A percentile compares a stretch with the other conserved stretches of the same genome.
phyloP scores from a whole-genome alignment of 2,113 vertebrate species.

The Bubo scandiacus region DNA sequence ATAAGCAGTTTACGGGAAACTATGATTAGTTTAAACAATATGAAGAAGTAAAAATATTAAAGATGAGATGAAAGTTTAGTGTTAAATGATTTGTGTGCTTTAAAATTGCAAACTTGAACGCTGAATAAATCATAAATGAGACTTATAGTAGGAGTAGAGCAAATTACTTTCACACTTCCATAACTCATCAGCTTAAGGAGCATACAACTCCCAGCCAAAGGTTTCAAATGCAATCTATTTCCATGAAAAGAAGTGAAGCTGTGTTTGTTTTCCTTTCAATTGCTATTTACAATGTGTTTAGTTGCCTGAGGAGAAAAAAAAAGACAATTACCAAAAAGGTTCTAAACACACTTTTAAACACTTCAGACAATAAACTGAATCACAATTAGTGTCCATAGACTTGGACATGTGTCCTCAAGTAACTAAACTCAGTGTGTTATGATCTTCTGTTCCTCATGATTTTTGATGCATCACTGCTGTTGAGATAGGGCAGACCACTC shows the following conservation, averaged over 20 bases:
- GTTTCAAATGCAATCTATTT: not conserved
- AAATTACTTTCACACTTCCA: not conserved
- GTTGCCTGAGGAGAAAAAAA: not conserved
- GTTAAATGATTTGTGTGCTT: not conserved
- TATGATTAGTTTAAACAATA: not conserved
- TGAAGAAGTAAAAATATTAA: not conserved
- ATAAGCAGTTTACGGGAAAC: not conserved
- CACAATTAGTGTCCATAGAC: not conserved
- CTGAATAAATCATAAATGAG: not conserved
- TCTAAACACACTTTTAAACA: not conserved
- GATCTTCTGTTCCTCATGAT: not conserved
- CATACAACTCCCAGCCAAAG: not conserved
- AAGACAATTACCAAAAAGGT: not conserved
- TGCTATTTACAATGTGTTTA: not conserved
- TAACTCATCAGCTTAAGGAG: not conserved
- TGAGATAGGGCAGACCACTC: not conserved
- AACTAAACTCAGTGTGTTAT: not conserved
- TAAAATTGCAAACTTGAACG: not conserved
- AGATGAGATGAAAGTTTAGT: not conserved
- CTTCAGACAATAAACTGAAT: not conserved
- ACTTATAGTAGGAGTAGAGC: not conserved
- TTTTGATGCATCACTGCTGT: not conserved
- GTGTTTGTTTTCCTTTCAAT: slow-evolving; percentile 1
- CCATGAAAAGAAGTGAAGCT: slow-evolving; percentile 2
- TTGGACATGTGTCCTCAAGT: not conserved